phyloP scores from a whole-genome alignment of 2,888 invertebrate species.

The Pseudoips prasinana region DNA sequence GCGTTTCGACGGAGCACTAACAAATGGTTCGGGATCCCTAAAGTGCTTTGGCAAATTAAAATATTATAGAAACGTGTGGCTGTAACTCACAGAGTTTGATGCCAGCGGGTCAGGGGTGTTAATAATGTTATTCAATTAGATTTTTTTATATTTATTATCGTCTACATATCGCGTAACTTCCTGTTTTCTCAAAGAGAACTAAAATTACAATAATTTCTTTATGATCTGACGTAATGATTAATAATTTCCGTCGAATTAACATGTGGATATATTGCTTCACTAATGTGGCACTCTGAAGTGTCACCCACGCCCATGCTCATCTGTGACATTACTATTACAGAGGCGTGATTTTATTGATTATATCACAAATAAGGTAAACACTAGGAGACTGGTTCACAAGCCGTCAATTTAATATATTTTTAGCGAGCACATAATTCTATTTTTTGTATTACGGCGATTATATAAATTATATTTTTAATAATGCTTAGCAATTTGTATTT shows the following conservation, averaged over 20 bases:
- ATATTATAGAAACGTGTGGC: too few species aligned
- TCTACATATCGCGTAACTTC: constrained; percentile 8
- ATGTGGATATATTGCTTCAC: constrained; percentile 8
- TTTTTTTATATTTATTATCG: constrained; percentile 15
- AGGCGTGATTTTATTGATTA: too few species aligned
- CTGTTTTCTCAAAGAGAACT: constrained; percentile 9
- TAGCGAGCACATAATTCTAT: too few species aligned
- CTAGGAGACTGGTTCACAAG: too few species aligned
- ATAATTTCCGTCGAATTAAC: constrained; percentile 14
- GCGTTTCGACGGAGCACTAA: constrained; percentile 38
- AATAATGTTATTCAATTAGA: constrained; percentile 3
- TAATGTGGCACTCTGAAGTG: constrained; percentile 8
- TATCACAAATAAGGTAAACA: neutral
- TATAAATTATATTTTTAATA: too few species aligned
- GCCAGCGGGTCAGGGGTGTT: too few species aligned
- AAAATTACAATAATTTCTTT: constrained; percentile 4
- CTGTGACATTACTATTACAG: constrained; percentile 6
- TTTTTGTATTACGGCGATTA: too few species aligned
- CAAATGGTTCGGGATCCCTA: constrained; percentile 33
- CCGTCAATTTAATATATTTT: too few species aligned
- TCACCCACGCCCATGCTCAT: constrained; percentile 7
- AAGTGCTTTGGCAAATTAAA: too few species aligned
- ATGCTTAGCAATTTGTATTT: too few species aligned
- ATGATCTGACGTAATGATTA: constrained; percentile 19
- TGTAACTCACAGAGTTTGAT: too few species aligned